These are phyloP conservation scores for Prunella strophiata DNA, from an alignment of 2,797 vertebrate genomes.

Conservation along the genomic window DNA sequence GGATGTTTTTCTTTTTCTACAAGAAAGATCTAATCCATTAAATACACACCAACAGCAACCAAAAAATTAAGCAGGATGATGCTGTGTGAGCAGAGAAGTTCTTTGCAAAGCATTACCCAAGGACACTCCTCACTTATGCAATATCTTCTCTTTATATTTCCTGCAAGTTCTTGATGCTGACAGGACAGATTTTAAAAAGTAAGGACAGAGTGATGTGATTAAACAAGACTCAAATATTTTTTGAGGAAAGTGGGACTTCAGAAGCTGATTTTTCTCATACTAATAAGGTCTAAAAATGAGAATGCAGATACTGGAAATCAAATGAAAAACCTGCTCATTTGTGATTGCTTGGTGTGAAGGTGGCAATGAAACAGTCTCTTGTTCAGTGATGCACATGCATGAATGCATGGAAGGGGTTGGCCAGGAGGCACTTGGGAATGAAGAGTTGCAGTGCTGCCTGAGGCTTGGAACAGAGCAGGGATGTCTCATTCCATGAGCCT, in stretches of 20 bases:
- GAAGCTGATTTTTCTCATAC: not conserved
- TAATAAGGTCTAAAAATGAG: not conserved
- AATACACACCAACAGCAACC: not conserved
- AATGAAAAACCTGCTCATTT: not conserved
- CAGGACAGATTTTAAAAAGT: not conserved
- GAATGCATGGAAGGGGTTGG: not conserved
- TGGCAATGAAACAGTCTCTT: not conserved
- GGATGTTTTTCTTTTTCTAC: not conserved
- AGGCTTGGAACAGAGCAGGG: too few species aligned
- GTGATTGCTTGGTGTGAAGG: not conserved
- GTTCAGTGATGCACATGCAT: fast-evolving
- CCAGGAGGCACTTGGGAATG: fast-evolving
- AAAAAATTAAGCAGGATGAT: not conserved
- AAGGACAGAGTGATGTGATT: not conserved
- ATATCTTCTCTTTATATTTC: not conserved
- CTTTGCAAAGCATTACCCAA: not conserved
- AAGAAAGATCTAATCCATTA: not conserved
- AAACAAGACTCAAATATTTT: not conserved
- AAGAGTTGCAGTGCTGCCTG: too few species aligned
- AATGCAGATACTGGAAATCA: not conserved
- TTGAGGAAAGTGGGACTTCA: not conserved
- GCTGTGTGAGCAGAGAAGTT: not conserved
- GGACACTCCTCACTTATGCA: not conserved
- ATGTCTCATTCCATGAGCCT: too few species aligned
- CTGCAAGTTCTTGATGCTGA: not conserved